phyloP scores from a whole-genome alignment of 1,140 invertebrate genomes.

The Platorchestia sp. region DNA sequence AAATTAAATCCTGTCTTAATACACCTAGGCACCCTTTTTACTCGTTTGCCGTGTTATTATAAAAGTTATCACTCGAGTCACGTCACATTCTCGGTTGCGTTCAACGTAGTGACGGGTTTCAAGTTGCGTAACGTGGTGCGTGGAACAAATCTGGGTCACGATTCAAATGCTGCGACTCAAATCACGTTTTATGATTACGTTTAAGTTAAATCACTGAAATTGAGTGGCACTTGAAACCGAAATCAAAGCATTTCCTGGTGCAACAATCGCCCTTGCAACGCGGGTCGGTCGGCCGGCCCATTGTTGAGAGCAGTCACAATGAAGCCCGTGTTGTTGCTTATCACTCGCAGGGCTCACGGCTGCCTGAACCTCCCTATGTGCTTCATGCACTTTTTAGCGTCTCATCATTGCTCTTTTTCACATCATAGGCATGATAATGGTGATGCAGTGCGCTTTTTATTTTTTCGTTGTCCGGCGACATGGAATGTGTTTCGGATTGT shows the following conservation, averaged over 20 bases:
- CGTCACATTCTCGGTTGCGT: neutral
- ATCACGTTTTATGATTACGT: neutral
- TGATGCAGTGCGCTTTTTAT: neutral
- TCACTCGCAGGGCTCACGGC: neutral
- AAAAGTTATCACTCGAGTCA: neutral
- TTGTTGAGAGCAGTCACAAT: neutral
- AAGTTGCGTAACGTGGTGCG: neutral
- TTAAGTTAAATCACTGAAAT: neutral
- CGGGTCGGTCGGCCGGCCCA: neutral
- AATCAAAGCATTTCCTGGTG: neutral
- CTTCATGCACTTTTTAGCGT: neutral
- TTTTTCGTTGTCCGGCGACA: too few relatives aligned
- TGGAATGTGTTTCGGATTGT: too few relatives aligned
- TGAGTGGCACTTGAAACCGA: neutral
- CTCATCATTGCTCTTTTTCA: neutral
- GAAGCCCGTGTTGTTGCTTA: neutral
- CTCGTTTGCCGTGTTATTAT: neutral
- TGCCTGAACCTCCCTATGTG: neutral
- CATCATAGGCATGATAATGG: neutral
- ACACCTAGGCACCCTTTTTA: neutral
- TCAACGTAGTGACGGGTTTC: neutral
- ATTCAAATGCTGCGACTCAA: neutral
- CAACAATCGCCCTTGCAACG: neutral
- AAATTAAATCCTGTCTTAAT: neutral
- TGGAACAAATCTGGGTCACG: neutral